phyloP scores from a whole-genome alignment of 2,113 vertebrate species.

The Baryphthengus martii region DNA sequence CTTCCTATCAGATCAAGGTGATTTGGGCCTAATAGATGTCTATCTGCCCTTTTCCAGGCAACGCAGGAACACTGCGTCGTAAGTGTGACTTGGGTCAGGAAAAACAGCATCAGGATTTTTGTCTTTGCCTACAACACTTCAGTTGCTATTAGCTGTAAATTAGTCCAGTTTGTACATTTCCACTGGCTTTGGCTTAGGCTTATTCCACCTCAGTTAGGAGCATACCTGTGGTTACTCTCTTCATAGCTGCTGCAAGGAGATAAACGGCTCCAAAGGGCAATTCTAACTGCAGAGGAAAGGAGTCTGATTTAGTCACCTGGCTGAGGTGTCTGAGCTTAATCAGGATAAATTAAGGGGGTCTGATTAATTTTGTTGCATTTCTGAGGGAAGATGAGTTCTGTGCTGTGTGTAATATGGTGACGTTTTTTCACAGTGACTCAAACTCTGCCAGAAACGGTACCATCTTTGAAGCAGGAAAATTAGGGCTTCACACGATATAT shows the following conservation, averaged over 20 bases:
- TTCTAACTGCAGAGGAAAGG: background rate
- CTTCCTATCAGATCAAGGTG: background rate
- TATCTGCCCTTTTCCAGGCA: background rate
- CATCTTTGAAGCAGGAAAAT: background rate
- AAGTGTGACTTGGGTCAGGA: background rate
- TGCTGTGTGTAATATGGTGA: background rate
- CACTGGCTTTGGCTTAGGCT: background rate
- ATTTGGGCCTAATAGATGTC: background rate
- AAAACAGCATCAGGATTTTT: background rate
- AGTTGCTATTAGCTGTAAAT: background rate
- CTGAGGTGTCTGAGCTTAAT: background rate
- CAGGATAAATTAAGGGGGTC: background rate
- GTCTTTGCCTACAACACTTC: background rate
- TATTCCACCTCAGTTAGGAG: background rate
- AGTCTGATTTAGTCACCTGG: background rate
- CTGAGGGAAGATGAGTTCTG: background rate
- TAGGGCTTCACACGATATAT: background rate
- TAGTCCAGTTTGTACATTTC: background rate
- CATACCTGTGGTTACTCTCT: background rate
- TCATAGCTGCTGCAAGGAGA: background rate
- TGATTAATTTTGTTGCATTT: background rate
- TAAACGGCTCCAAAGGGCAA: background rate
- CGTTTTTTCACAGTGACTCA: background rate
- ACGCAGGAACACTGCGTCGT: background rate
- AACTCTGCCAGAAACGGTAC: background rate